phyloP scores from a whole-genome alignment of 1,140 invertebrate species.

The Spodoptera litura region DNA sequence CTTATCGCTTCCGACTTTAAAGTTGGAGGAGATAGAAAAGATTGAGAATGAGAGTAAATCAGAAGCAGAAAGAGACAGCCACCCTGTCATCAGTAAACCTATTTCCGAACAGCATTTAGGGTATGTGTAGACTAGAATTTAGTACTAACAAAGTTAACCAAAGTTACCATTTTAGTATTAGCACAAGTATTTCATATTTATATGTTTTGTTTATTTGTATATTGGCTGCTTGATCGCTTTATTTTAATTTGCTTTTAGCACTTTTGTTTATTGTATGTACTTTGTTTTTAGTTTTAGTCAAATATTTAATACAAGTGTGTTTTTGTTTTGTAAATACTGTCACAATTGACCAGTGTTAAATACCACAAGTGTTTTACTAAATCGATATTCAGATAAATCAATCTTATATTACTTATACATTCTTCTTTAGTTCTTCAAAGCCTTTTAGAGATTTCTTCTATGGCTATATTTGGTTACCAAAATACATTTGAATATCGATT shows the following conservation, averaged over 20 bases:
- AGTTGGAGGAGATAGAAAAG: slow-evolving; percentile 75
- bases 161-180: slow-evolving; percentile 56
- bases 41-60: slow-evolving; percentile 64
- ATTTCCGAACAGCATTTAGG: slow-evolving; percentile 90
- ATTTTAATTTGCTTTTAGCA: slow-evolving; percentile 46
- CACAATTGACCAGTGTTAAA: slow-evolving; percentile 72
- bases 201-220: slow-evolving; percentile 48
- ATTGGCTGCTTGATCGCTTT: slow-evolving; percentile 52
- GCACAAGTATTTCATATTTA: slow-evolving; percentile 48
- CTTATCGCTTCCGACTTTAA: slow-evolving; percentile 78
- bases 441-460: background rate
- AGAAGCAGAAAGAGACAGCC: slow-evolving; percentile 72
- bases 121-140: slow-evolving; percentile 87
- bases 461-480: slow-evolving; percentile 5
- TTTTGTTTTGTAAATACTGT: slow-evolving; percentile 70
- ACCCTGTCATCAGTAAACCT: slow-evolving; percentile 69
- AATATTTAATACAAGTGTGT: slow-evolving; percentile 56
- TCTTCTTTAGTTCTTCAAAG: background rate
- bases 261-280: slow-evolving; percentile 29
- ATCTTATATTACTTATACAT: too few relatives aligned
- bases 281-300: slow-evolving; percentile 47
- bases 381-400: slow-evolving; percentile 63
- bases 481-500: slow-evolving; percentile 60
- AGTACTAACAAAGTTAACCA: slow-evolving; percentile 36
- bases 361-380: slow-evolving; percentile 63